Conservation (phyloP, 2,113 vertebrate species). For the Centropus bengalensis region DNA sequence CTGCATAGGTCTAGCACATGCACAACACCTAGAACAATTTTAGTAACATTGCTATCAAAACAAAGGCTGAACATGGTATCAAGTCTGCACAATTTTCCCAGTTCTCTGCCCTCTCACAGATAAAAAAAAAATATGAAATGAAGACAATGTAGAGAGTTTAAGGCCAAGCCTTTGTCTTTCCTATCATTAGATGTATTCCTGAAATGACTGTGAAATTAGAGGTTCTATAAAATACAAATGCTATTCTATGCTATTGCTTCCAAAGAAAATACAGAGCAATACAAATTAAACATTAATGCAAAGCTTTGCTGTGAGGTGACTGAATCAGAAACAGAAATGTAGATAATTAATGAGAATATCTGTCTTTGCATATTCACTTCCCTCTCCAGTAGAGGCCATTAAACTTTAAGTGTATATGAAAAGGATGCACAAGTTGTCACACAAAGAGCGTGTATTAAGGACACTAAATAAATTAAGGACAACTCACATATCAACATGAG, state of each 20-base stretch:
- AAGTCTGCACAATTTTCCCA: background rate
- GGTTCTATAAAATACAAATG: background rate
- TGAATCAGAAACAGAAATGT: conserved; percentile 7
- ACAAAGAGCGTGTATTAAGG: background rate
- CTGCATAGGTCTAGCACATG: background rate
- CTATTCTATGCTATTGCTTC: background rate
- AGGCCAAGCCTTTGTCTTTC: background rate
- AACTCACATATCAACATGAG: background rate
- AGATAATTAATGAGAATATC: background rate
- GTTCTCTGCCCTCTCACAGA: background rate
- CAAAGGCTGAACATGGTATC: background rate
- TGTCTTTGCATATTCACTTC: background rate
- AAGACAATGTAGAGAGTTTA: background rate
- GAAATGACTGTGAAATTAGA: background rate
- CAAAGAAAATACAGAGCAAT: background rate
- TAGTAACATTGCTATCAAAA: background rate
- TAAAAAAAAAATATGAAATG: background rate
- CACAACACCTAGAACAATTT: background rate
- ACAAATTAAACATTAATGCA: conserved; percentile 21
- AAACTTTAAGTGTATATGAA: background rate
- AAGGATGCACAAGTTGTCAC: background rate
- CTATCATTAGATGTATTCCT: background rate
- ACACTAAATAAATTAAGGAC: background rate
- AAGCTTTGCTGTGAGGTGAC: background rate
- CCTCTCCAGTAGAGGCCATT: background rate